phyloP scores from a whole-genome alignment of 2,797 vertebrate genomes.

The Scarus forsteni region DNA sequence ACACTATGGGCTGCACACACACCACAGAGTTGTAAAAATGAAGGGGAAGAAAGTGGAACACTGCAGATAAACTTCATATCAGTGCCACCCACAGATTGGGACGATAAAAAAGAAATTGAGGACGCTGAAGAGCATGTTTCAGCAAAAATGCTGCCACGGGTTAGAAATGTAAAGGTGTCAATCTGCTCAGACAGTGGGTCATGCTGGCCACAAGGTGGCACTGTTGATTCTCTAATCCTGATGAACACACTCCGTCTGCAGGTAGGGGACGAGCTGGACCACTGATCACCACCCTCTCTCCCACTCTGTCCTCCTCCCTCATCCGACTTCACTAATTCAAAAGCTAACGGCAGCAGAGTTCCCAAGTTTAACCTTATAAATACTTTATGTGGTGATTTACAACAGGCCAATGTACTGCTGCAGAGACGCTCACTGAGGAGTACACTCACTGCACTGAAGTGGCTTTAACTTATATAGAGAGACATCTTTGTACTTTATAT shows the following conservation, averaged over 20 bases:
- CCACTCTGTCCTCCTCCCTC: constrained; percentile 38
- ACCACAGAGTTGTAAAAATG: constrained; percentile 44
- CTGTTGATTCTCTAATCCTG: constrained; percentile 67
- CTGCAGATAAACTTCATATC: constrained; percentile 19
- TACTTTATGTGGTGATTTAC: constrained; percentile 81
- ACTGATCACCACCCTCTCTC: constrained; percentile 20
- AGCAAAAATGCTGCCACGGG: constrained; percentile 34
- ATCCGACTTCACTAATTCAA: constrained; percentile 78
- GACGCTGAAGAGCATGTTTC: constrained; percentile 32
- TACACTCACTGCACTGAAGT: constrained; percentile 26
- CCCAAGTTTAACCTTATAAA: constrained; percentile 82
- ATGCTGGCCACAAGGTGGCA: constrained; percentile 70
- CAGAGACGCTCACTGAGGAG: constrained; percentile 34
- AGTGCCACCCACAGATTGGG: constrained; percentile 40
- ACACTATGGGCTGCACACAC: constrained; percentile 34
- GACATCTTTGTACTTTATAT: constrained; percentile 10
- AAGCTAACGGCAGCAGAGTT: constrained; percentile 76
- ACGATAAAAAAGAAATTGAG: constrained; percentile 30
- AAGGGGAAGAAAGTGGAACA: constrained; percentile 50
- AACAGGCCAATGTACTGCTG: constrained; percentile 63
- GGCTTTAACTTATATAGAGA: constrained; percentile 42
- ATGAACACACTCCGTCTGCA: not conserved
- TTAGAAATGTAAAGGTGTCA: not conserved
- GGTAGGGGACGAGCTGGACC: constrained; percentile 6
- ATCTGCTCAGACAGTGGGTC: not conserved